Percentiles rank a stretch among this genome's conserved stretches.
Conservation (phyloP, 2,888 invertebrate species). For the Amphipoea oculea region DNA sequence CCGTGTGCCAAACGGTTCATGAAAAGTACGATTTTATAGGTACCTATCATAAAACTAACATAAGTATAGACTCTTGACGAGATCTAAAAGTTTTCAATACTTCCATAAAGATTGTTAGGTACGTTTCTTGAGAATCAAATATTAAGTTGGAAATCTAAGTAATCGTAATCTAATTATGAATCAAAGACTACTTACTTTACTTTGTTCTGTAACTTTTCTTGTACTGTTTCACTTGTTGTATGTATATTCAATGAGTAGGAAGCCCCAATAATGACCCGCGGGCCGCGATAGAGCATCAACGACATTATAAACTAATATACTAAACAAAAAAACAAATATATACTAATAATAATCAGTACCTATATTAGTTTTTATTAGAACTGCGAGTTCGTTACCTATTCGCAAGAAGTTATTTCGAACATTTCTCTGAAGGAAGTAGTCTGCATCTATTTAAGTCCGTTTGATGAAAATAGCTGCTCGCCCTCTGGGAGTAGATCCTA, state of each 20-base stretch:
- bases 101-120: background rate
- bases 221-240: background rate
- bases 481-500: background rate
- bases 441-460: background rate
- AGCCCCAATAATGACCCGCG: background rate
- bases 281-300: background rate
- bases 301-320: too few relatives aligned
- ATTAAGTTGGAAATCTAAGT: background rate
- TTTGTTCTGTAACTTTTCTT: background rate
- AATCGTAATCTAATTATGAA: background rate
- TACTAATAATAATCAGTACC: too few relatives aligned
- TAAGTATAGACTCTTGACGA: background rate
- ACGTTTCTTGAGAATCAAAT: background rate
- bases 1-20: background rate
- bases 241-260: slow-evolving; percentile 22
- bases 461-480: background rate
- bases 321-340: too few relatives aligned
- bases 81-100: background rate
- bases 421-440: too few relatives aligned
- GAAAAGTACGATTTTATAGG: background rate
- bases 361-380: background rate
- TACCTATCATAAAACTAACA: background rate
- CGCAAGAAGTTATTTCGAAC: background rate
- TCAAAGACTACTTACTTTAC: background rate
- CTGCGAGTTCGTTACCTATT: background rate